Base-by-base conservation (phyloP, 2,113 vertebrate species). In the Rhabdornis inornatus region DNA sequence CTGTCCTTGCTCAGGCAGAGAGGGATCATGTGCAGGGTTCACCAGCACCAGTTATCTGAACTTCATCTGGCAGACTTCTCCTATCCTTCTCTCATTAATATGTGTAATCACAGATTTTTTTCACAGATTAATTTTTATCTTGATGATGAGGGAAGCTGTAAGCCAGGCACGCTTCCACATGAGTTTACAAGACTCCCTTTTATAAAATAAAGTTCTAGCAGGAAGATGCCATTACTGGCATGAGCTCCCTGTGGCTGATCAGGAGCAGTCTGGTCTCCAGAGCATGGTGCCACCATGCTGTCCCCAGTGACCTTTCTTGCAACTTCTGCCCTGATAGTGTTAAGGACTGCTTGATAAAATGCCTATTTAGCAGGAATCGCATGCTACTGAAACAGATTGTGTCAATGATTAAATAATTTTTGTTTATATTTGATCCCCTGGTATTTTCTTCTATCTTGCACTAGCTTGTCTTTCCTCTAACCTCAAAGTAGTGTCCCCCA, bases 121-220 rank as follows among this genome's bases (percentile, higher is more conserved):
- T 20, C 33, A 37, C 18, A 19, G 17, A 23, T 64, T n/a, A 50
- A 23, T 86, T 71, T 68, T 81, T 57, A 13, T 52, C 10, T 89
- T 53, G 8, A 1, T 39, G n/a, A 5, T 52, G 16, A 69, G 6
- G n/a, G 45, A 66, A 78, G 5, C 55, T 87, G 13, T 69, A 37
- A 27, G 12, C 35, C 28, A 55, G 40, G 12, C 35, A 27, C 0
- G 0, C 21, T 83, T 83, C 45, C 42, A 57, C 22, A 7, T 37
- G 21, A 47, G 30, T 89, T 76, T 57, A 16, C 37, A 57, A n/a
- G 44, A 24, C 11, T 47, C 8, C 13, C 2, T 37, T 50, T 39
- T 44, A 49, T 28, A 12, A 60, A 66, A n/a, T 5, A 33, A 40
- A 30, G 28, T 40, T 70, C 10, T 70, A 0, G 6, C 44, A 59